Conservation (phyloP, 2,113 vertebrate genomes). For the Malurus alboscapulatus region DNA sequence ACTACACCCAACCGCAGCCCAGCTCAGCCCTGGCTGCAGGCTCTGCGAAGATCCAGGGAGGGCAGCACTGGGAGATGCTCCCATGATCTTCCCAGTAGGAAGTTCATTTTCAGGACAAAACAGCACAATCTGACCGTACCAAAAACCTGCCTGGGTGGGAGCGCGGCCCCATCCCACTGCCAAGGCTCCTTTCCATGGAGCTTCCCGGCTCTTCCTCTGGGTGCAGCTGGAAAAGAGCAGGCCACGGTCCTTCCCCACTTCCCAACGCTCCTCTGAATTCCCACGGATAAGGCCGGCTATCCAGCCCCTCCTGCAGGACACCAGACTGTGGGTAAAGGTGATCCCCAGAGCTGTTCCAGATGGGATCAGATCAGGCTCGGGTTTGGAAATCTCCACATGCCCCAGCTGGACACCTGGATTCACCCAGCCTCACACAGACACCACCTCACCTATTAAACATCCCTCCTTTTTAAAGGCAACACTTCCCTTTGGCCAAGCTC, state of each 20-base stretch:
- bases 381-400: neutral
- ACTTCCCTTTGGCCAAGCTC: neutral
- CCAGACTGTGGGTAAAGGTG: no score
- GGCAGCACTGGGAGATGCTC: neutral
- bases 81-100: rapidly evolving
- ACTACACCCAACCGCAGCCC: no score
- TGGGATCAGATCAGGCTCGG: rapidly evolving
- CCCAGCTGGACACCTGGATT: neutral
- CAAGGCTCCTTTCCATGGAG: neutral
- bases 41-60: neutral
- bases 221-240: no score
- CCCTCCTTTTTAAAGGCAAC: neutral
- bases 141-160: rapidly evolving
- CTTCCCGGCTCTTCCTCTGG: neutral
- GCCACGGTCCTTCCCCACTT: rapidly evolving
- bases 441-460: rapidly evolving
- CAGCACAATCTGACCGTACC: no score
- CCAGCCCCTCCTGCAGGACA: neutral
- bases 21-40: neutral
- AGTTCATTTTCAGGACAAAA: no score
- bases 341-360: rapidly evolving
- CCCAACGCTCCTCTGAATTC: neutral
- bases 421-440: neutral
- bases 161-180: neutral
- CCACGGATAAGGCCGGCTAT: no score